phyloP scores from a whole-genome alignment of 1,140 invertebrate genomes.

The Nebria ingens region DNA sequence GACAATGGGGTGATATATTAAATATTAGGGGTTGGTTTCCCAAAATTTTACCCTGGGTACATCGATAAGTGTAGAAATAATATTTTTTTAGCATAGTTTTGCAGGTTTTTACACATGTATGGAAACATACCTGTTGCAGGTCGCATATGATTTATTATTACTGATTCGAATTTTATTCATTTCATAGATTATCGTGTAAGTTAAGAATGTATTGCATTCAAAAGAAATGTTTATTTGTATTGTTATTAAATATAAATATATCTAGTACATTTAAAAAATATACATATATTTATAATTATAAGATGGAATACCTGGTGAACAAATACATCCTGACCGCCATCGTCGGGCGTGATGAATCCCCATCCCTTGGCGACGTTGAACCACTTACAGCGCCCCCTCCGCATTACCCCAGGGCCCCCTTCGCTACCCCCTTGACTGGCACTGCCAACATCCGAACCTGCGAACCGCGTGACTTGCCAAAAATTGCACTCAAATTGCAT shows the following conservation, averaged over 20 bases:
- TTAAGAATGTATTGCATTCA: too few species aligned
- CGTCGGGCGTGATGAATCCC: slow-evolving; percentile 83
- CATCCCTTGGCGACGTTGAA: slow-evolving; percentile 88
- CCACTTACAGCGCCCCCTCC: slow-evolving; percentile 80
- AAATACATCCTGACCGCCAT: slow-evolving; percentile 80
- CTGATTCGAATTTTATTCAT: too few species aligned
- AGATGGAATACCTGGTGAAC: slow-evolving; percentile 74
- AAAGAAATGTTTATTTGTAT: too few species aligned
- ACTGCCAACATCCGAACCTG: background rate
- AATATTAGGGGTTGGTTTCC: background rate
- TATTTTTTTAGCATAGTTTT: too few species aligned
- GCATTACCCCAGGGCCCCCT: slow-evolving; percentile 31
- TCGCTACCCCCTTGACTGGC: background rate
- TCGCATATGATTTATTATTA: too few species aligned
- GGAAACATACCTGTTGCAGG: too few species aligned
- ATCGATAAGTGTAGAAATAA: background rate
- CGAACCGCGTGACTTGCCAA: background rate
- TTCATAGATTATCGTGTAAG: too few species aligned
- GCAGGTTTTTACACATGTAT: too few species aligned
- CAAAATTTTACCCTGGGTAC: background rate
- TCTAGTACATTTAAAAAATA: too few species aligned
- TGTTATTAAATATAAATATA: too few species aligned
- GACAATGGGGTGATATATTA: background rate
- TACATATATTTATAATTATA: too few species aligned
- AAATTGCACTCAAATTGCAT: too few species aligned